These are phyloP conservation scores for Melanotaenia duboulayi DNA, from an alignment of 2,113 vertebrate species.

Conservation along the genomic window DNA sequence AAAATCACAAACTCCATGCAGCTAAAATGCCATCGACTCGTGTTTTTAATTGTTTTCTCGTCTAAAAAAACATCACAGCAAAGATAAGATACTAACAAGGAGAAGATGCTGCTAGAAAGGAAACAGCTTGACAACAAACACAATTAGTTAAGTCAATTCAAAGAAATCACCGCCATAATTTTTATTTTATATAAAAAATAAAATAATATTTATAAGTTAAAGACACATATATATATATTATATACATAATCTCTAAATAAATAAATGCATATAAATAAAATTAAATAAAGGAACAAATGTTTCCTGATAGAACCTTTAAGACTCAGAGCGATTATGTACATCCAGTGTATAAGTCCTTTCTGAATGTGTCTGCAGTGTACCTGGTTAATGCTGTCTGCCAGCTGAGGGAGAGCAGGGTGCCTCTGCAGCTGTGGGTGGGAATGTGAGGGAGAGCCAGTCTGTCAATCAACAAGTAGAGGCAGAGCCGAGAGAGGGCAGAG, in stretches of 20 bases:
- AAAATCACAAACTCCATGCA: neutral
- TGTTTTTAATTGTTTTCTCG: neutral
- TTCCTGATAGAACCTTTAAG: no score
- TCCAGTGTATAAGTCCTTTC: neutral
- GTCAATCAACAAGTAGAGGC: slow-evolving; percentile 90
- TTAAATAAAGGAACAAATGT: no score
- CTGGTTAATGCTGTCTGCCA: slow-evolving; percentile 89
- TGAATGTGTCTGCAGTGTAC: slow-evolving; percentile 70
- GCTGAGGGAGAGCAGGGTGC: slow-evolving; percentile 78
- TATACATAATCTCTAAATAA: no score
- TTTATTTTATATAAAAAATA: no score
- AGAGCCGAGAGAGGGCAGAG: slow-evolving; percentile 87
- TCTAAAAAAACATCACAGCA: neutral
- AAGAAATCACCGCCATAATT: no score
- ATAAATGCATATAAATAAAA: no score
- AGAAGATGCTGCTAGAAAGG: neutral
- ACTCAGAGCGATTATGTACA: neutral
- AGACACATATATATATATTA: no score
- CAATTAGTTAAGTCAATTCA: no score
- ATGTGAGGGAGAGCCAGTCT: slow-evolving; percentile 82
- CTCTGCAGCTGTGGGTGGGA: slow-evolving; percentile 74
- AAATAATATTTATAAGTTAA: no score
- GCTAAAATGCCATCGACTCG: neutral
- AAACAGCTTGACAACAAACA: neutral
- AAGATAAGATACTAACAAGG: neutral